These are phyloP conservation scores for Neosalanx taihuensis DNA, from an alignment of 2,797 vertebrate genomes.

Conservation along the genomic window DNA sequence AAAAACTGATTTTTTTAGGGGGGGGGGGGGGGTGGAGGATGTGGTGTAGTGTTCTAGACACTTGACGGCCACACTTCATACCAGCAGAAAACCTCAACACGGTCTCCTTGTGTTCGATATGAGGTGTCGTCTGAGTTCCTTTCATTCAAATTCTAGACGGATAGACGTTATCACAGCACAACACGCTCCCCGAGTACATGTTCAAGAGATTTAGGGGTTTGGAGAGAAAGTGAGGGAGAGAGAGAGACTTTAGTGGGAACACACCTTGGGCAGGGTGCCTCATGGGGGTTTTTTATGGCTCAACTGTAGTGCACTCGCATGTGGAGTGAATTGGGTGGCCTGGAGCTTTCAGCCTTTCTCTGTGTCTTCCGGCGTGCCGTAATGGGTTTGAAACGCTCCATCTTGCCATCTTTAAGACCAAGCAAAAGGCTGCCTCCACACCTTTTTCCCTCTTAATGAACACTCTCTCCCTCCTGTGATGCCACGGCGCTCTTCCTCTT, in stretches of 20 bases:
- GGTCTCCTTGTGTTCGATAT: neutral
- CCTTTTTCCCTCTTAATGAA: neutral
- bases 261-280: no score
- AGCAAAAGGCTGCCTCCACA: neutral
- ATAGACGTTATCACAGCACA: neutral
- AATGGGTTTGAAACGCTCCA: neutral
- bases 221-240: no score
- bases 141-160: neutral
- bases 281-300: no score
- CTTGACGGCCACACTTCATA: neutral
- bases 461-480: constrained; percentile 1
- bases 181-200: neutral
- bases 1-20: no score
- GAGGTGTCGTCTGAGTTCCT: neutral
- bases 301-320: no score
- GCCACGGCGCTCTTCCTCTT: neutral
- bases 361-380: neutral
- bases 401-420: neutral
- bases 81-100: neutral
- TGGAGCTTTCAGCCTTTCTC: neutral
- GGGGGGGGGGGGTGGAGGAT: no score
- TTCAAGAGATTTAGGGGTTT: neutral
- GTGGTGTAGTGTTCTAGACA: neutral
- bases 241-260: constrained; percentile 1
- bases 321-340: neutral